Conservation (phyloP, 2,797 vertebrate species). For the Sarcophilus harrisii region DNA sequence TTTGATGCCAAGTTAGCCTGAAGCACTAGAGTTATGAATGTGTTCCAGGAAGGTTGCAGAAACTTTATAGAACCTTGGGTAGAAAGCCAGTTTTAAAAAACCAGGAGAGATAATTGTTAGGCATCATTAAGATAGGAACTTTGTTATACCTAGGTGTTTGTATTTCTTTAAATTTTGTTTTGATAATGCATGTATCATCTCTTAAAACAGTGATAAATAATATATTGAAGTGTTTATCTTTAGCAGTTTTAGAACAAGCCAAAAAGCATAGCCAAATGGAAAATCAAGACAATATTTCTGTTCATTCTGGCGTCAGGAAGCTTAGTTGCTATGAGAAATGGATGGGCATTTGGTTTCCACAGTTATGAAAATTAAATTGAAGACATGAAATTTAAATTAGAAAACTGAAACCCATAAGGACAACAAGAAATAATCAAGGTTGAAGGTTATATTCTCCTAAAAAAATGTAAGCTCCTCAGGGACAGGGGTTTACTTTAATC, state of each 20-base stretch:
- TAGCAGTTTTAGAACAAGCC: neutral
- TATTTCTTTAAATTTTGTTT: neutral
- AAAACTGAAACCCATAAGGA: no score
- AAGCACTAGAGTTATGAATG: neutral
- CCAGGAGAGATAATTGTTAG: neutral
- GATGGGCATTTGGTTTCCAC: no score
- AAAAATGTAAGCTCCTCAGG: no score
- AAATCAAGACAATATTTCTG: neutral
- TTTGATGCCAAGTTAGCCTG: neutral
- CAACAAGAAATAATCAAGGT: no score
- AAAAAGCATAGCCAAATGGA: neutral
- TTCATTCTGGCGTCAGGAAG: neutral
- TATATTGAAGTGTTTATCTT: neutral
- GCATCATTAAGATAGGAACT: neutral
- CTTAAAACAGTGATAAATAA: neutral
- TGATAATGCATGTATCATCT: neutral
- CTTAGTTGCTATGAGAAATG: neutral
- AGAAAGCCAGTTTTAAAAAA: neutral
- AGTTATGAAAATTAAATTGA: no score
- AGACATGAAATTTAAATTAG: no score
- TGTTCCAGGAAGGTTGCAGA: conserved; percentile 1
- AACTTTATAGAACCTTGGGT: neutral
- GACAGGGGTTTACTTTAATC: no score
- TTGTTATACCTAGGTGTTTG: neutral
- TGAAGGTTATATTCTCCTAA: no score